These are phyloP conservation scores for Pseudopleuronectes americanus DNA, from an alignment of 2,797 vertebrate genomes.

Conservation along the genomic window DNA sequence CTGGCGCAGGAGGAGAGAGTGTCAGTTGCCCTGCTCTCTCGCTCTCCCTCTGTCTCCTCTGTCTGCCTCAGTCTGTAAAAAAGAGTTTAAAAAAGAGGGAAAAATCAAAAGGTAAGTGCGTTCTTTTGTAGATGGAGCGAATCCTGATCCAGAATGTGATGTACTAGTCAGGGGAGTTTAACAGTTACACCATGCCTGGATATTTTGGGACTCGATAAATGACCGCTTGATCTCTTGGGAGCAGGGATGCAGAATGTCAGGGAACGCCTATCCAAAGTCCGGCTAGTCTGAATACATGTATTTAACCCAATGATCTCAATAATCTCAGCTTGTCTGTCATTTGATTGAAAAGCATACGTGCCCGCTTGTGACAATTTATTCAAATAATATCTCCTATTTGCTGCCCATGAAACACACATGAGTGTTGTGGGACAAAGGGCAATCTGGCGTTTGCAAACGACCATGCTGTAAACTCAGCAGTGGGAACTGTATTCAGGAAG, in stretches of 20 bases:
- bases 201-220: conserved; percentile 22
- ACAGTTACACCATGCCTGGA: conserved; percentile 18
- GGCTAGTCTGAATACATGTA: conserved; percentile 5
- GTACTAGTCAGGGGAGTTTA: conserved; percentile 42
- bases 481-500: not conserved
- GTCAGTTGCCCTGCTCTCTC: conserved; percentile 25
- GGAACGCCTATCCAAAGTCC: conserved; percentile 13
- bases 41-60: conserved; percentile 19
- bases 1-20: conserved; percentile 53
- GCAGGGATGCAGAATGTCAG: conserved; percentile 21
- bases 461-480: not conserved
- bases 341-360: not conserved
- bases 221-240: conserved; percentile 14
- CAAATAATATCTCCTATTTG: no score
- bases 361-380: not conserved
- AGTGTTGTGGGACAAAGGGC: not conserved
- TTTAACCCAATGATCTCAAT: conserved; percentile 24
- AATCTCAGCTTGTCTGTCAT: not conserved
- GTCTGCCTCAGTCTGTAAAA: conserved; percentile 13
- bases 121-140: conserved; percentile 30
- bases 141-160: conserved; percentile 17
- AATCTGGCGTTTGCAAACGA: not conserved
- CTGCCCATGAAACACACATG: not conserved
- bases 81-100: conserved; percentile 35
- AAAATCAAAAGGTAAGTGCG: conserved; percentile 67